phyloP scores from a whole-genome alignment of 2,888 invertebrate species.

The Pollenia angustigena region DNA sequence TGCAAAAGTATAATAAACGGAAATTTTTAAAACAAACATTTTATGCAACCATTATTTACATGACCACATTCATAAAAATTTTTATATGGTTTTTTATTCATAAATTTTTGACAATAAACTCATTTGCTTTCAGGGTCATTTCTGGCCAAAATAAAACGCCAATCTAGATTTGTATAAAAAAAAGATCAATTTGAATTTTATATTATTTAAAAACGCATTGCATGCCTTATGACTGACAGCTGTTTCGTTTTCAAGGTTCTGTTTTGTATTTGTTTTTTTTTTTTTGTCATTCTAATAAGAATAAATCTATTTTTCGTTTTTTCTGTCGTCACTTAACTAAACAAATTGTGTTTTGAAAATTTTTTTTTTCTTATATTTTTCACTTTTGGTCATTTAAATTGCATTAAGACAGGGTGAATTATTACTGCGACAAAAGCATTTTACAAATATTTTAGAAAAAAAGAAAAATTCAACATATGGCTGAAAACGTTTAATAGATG shows the following conservation, averaged over 20 bases:
- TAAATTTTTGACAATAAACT: conserved; percentile 11
- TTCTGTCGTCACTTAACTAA: conserved; percentile 8
- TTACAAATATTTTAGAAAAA: not conserved
- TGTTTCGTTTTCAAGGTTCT: conserved; percentile 53
- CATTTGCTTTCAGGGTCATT: conserved; percentile 37
- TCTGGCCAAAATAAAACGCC: conserved; percentile 23
- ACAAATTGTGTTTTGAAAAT: not conserved
- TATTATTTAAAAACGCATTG: conserved; percentile 37
- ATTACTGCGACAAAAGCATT: not conserved
- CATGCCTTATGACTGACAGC: conserved; percentile 54
- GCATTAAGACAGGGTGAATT: conserved; percentile 12
- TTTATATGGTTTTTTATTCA: not conserved
- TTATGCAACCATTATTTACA: conserved; percentile 31
- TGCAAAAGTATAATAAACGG: not conserved
- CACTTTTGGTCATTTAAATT: not conserved
- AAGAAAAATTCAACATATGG: conserved; percentile 13
- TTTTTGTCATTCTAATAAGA: not conserved
- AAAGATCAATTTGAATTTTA: conserved; percentile 15
- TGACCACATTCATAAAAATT: not conserved
- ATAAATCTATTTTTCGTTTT: conserved; percentile 20
- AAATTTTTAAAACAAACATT: conserved; percentile 22
- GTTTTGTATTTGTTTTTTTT: not conserved
- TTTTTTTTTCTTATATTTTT: not conserved
- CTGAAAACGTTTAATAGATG: not conserved
- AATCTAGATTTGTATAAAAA: not conserved